A percentile compares a stretch with the other conserved stretches of the same genome.
Evolutionary conservation across 1,140 invertebrate species (phyloP).

Genomic region (Streblospio benedicti): DNA sequence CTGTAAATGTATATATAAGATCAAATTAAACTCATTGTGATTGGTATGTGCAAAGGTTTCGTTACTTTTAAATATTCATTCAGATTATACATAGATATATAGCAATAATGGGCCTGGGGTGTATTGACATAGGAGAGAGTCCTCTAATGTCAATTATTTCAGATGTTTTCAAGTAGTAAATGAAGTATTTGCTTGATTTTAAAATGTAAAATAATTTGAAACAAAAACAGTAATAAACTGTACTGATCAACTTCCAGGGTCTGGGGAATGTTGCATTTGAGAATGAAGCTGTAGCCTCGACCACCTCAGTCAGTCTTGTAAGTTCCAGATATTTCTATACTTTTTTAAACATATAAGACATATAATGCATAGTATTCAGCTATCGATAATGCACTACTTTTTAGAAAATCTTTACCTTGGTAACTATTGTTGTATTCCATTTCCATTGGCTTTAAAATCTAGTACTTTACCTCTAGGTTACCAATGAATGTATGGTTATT

Average conservation of each 20-base stretch:
- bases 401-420: neutral
- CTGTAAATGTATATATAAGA: neutral
- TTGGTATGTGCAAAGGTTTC: no score
- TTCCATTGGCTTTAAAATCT: conserved; percentile 12
- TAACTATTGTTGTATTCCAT: conserved; percentile 9
- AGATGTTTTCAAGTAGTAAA: no score
- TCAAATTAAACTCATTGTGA: neutral
- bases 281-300: conserved; percentile 16
- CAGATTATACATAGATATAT: no score
- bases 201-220: no score
- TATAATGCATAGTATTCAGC: neutral
- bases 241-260: conserved; percentile 28
- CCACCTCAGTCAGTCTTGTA: conserved; percentile 34
- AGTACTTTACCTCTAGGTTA: no score
- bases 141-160: no score
- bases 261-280: conserved; percentile 29
- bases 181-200: no score
- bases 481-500: no score
- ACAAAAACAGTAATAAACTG: no score
- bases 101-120: no score
- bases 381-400: neutral
- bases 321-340: conserved; percentile 7
- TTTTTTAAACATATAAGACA: neutral
- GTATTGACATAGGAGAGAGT: no score
- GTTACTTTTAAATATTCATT: no score